phyloP scores from a whole-genome alignment of 1,140 invertebrate species.

The Danaus melanippus region DNA sequence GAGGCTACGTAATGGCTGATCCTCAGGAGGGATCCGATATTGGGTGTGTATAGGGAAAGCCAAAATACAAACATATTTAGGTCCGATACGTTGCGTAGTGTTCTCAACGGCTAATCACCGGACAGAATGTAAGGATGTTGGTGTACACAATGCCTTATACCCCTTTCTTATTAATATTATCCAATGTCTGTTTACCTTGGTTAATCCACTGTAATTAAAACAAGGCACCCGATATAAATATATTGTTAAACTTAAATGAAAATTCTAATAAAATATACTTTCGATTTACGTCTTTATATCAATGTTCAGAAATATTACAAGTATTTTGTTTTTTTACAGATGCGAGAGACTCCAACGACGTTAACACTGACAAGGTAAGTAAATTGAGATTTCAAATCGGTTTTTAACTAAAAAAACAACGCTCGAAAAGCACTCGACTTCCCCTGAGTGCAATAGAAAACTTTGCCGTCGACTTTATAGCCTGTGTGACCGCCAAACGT shows the following conservation, averaged over 20 bases:
- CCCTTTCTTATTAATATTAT: conserved; percentile 54
- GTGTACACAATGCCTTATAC: conserved; percentile 48
- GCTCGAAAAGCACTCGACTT: conserved; percentile 36
- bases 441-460: conserved; percentile 53
- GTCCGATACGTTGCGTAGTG: conserved; percentile 53
- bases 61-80: conserved; percentile 70
- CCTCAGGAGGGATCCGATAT: conserved; percentile 62
- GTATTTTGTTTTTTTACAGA: conserved; percentile 46
- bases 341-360: conserved; percentile 49
- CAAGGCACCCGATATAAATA: no score
- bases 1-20: conserved; percentile 66
- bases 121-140: conserved; percentile 38
- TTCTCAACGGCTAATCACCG: conserved; percentile 53
- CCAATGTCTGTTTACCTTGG: no score
- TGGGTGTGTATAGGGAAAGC: conserved; percentile 57
- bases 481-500: conserved; percentile 62
- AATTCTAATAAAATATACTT: no score
- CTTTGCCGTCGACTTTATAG: conserved; percentile 60
- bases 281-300: no score
- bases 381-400: conserved; percentile 37
- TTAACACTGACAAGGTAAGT: conserved; percentile 52
- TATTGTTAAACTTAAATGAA: no score
- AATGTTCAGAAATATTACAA: neutral
- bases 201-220: no score
- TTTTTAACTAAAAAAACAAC: conserved; percentile 42